These are phyloP conservation scores for Meteorus cinctellus DNA, from an alignment of 2,888 invertebrate species.

Conservation along the genomic window DNA sequence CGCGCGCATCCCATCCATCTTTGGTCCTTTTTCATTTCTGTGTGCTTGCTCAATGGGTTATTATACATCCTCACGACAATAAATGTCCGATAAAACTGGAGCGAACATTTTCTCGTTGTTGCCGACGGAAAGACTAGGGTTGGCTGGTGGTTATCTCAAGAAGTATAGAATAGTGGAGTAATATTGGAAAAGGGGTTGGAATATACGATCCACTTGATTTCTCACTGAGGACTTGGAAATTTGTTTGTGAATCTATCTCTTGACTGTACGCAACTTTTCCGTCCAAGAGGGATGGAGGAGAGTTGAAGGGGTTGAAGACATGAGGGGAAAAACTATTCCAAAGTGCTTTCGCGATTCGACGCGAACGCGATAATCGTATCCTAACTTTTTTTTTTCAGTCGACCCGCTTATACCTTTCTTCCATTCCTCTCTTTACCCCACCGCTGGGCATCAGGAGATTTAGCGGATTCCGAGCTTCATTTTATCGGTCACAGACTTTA, in stretches of 20 bases:
- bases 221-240: constrained; percentile 21
- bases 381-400: neutral
- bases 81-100: constrained; percentile 44
- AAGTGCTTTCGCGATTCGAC: constrained; percentile 14
- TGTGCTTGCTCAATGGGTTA: constrained; percentile 36
- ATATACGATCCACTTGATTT: constrained; percentile 34
- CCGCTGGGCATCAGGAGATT: constrained; percentile 1
- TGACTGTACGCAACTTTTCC: constrained; percentile 13
- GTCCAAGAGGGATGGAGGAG: neutral
- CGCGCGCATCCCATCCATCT: neutral
- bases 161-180: neutral
- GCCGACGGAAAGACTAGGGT: neutral
- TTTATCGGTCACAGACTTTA: constrained; percentile 16
- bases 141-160: neutral
- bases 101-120: neutral
- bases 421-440: neutral
- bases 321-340: neutral
- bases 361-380: neutral
- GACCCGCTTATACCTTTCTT: neutral
- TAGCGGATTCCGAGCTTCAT: constrained; percentile 4
- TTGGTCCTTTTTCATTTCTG: constrained; percentile 12
- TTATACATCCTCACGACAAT: constrained; percentile 46
- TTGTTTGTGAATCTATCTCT: constrained; percentile 28
- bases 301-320: neutral
- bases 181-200: constrained; percentile 4